Conservation (phyloP, 2,113 vertebrate species). For the Echinops telfairi region DNA sequence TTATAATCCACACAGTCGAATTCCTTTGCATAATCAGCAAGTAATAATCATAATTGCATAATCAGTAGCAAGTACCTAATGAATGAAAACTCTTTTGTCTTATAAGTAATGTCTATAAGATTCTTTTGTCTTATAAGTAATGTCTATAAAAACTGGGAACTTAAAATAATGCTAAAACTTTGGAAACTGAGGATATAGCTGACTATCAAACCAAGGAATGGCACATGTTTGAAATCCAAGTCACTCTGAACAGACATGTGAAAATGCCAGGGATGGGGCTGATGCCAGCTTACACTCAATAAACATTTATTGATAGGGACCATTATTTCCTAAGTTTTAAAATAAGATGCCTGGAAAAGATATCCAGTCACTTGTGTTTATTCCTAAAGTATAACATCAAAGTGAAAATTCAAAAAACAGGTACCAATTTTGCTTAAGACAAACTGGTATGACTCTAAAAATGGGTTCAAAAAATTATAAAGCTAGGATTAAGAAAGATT, state of each 20-base stretch:
- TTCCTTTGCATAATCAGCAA: too few relatives aligned
- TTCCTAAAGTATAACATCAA: constrained; percentile 49
- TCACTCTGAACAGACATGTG: neutral
- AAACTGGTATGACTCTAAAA: constrained; percentile 17
- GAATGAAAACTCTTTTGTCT: constrained; percentile 39
- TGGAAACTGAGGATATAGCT: constrained; percentile 25
- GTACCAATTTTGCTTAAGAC: constrained; percentile 18
- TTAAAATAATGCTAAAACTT: constrained; percentile 30
- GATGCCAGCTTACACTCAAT: neutral
- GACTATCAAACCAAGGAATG: constrained; percentile 35
- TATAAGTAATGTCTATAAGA: neutral
- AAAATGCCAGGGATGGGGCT: neutral
- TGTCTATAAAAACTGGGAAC: constrained; percentile 15
- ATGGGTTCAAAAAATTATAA: neutral
- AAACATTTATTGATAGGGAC: constrained; percentile 39
- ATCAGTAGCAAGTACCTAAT: neutral
- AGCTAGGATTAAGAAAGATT: constrained; percentile 12
- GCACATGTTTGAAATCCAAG: constrained; percentile 32
- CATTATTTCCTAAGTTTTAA: constrained; percentile 61
- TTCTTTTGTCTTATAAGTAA: neutral
- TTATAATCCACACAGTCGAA: too few relatives aligned
- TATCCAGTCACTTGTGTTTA: constrained; percentile 57
- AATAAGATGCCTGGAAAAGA: constrained; percentile 51
- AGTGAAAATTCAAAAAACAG: constrained; percentile 42
- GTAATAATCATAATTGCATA: too few relatives aligned